Percentiles rank a stretch among this genome's conserved stretches.
Conservation (phyloP, 1,140 invertebrate genomes). For the Hyles vespertilio region DNA sequence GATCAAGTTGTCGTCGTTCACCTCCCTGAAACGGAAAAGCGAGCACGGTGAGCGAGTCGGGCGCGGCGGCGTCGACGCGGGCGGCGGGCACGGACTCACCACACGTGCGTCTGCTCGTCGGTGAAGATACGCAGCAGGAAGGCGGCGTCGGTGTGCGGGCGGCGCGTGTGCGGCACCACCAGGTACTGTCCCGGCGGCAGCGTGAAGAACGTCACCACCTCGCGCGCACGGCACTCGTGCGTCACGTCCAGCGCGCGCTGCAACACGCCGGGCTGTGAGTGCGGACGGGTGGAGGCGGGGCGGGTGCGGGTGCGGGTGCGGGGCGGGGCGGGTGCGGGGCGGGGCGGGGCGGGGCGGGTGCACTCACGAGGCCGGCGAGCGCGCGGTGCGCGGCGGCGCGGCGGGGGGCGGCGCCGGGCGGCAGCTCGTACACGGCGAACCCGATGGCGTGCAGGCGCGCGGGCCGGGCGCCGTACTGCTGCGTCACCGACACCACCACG, state of each 20-base stretch:
- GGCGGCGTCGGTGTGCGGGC: slow-evolving; percentile 82
- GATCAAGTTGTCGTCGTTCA: slow-evolving; percentile 86
- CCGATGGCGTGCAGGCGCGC: slow-evolving; percentile 77
- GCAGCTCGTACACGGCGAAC: slow-evolving; percentile 84
- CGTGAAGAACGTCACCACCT: slow-evolving; percentile 85
- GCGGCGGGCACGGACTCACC: slow-evolving; percentile 67
- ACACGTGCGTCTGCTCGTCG: slow-evolving; percentile 84
- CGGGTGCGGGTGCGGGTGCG: slow-evolving; percentile 30
- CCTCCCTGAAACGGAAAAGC: slow-evolving; percentile 77
- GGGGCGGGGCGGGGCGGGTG: slow-evolving; percentile 35
- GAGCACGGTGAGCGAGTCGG: background rate
- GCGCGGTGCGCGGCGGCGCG: slow-evolving; percentile 21
- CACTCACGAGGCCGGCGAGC: slow-evolving; percentile 11
- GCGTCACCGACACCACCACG: slow-evolving; percentile 85
- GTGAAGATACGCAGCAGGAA: slow-evolving; percentile 84
- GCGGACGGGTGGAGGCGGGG: no score
- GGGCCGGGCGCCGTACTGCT: slow-evolving; percentile 77
- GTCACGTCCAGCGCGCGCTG: slow-evolving; percentile 79
- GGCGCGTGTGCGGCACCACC: slow-evolving; percentile 85
- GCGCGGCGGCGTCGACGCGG: background rate
- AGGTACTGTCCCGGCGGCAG: slow-evolving; percentile 86
- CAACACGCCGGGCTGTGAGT: no score
- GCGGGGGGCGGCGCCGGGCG: slow-evolving; percentile 70
- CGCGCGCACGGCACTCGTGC: slow-evolving; percentile 81
- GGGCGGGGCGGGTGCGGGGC: slow-evolving; percentile 29